Conservation (phyloP, 2,797 vertebrate genomes). For the Poeciliopsis gracilis region DNA sequence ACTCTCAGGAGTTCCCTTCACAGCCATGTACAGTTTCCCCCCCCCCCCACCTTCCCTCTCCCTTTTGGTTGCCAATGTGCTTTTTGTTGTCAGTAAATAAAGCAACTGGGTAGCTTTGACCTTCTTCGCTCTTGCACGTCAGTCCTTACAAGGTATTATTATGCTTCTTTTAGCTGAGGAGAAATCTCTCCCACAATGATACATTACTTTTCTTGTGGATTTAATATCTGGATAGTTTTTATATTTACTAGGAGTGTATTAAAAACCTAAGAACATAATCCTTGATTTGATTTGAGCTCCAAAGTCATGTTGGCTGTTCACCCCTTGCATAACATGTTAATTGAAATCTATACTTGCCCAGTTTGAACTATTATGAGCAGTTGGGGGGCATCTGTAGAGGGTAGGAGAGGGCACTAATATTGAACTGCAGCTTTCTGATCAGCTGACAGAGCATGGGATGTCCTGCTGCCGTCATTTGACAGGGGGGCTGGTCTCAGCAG, state of each 20-base stretch:
- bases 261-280: background rate
- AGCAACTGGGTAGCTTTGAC: conserved; percentile 50
- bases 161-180: background rate
- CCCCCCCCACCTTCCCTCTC: background rate
- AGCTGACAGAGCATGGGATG: conserved; percentile 69
- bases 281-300: conserved; percentile 16
- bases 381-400: conserved; percentile 53
- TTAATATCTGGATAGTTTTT: conserved; percentile 17
- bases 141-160: conserved; percentile 50
- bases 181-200: background rate
- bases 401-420: conserved; percentile 37
- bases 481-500: conserved; percentile 43
- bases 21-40: conserved; percentile 35
- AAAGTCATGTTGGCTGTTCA: conserved; percentile 28
- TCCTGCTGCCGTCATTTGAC: conserved; percentile 59
- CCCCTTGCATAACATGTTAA: conserved; percentile 64
- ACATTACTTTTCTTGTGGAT: conserved; percentile 12
- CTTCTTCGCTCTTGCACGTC: conserved; percentile 33
- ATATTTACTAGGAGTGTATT: background rate
- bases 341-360: conserved; percentile 45
- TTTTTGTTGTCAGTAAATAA: conserved; percentile 76
- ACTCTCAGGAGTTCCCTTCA: conserved; percentile 59
- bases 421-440: conserved; percentile 66
- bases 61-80: conserved; percentile 56
- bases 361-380: conserved; percentile 49